Percentiles rank a stretch among this genome's conserved stretches.
Conservation (phyloP, 1,140 invertebrate species). For the Dendroctonus valens region DNA sequence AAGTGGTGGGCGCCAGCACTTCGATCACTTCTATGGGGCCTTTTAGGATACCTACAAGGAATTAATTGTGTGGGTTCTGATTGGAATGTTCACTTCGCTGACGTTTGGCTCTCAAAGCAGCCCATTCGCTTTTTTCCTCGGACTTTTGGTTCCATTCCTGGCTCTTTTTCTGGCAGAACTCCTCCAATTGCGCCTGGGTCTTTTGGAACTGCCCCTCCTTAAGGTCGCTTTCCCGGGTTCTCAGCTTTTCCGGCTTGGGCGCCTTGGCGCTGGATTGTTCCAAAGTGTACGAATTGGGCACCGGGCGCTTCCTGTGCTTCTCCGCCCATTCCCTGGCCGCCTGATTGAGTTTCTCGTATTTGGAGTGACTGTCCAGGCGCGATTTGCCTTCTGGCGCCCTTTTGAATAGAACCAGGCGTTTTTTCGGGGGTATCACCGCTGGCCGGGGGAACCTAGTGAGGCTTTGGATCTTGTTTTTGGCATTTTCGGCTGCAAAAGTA, state of each 20-base stretch:
- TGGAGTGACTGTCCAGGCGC: not conserved
- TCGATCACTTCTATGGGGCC: too few relatives aligned
- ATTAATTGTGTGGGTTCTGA: too few relatives aligned
- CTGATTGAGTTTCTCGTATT: not conserved
- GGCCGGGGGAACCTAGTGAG: not conserved
- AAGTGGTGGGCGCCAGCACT: too few relatives aligned
- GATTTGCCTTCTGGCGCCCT: not conserved
- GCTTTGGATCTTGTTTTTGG: conserved; percentile 11
- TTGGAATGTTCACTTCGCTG: too few relatives aligned
- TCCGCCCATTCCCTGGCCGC: not conserved
- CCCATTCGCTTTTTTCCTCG: too few relatives aligned
- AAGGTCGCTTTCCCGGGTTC: not conserved
- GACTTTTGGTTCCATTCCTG: not conserved
- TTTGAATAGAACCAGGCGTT: too few relatives aligned
- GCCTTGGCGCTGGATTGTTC: not conserved
- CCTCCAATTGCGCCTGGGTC: not conserved
- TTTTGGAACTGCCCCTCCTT: not conserved
- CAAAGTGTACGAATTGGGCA: not conserved
- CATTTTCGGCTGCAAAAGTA: conserved; percentile 7
- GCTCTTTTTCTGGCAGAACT: conserved; percentile 2
- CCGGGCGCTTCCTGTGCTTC: not conserved
- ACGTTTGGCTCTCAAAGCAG: too few relatives aligned
- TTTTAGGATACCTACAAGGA: too few relatives aligned
- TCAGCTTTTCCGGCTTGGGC: not conserved
- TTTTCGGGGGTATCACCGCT: not conserved